Evolutionary conservation across 2,113 vertebrate genomes (phyloP).

Genomic region (Fregata magnificens): DNA sequence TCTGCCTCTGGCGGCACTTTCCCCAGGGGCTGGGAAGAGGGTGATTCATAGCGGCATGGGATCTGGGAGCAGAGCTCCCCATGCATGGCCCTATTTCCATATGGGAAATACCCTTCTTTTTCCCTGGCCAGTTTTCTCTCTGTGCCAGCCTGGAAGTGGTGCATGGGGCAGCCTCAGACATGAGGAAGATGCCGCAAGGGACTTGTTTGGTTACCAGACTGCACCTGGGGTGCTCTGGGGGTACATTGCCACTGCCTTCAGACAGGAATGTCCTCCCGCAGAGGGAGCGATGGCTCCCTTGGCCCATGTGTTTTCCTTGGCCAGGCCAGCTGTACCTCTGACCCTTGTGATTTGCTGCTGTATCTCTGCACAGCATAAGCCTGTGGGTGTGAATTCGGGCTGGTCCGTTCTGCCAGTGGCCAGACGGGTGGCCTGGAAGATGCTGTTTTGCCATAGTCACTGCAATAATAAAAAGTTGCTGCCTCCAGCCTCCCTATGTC

Average conservation of each 20-base stretch:
- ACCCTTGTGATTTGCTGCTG: not conserved
- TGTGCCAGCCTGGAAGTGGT: slow-evolving; percentile 7
- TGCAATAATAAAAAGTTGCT: not conserved
- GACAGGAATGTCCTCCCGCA: not conserved
- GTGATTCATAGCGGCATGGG: not conserved
- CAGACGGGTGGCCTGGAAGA: not conserved
- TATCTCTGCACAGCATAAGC: not conserved
- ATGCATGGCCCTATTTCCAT: not conserved
- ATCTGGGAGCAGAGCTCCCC: not conserved
- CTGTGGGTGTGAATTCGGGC: not conserved
- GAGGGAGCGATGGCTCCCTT: not conserved
- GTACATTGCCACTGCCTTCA: not conserved
- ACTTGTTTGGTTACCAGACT: not conserved
- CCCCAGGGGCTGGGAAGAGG: slow-evolving; percentile 15
- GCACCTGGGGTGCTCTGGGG: not conserved
- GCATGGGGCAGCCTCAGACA: not conserved
- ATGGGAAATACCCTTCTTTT: not conserved
- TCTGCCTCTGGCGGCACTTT: slow-evolving; percentile 23
- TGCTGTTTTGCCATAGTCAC: not conserved
- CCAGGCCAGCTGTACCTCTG: not conserved
- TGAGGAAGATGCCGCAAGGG: not conserved
- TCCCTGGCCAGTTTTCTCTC: not conserved
- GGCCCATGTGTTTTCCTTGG: not conserved
- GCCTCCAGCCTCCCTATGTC: not conserved
- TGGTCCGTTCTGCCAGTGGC: not conserved